Evolutionary conservation across 2,888 invertebrate genomes (phyloP), one percentile per base, ranked within the genome.

Genomic region (Eubasilissa splendida): DNA sequence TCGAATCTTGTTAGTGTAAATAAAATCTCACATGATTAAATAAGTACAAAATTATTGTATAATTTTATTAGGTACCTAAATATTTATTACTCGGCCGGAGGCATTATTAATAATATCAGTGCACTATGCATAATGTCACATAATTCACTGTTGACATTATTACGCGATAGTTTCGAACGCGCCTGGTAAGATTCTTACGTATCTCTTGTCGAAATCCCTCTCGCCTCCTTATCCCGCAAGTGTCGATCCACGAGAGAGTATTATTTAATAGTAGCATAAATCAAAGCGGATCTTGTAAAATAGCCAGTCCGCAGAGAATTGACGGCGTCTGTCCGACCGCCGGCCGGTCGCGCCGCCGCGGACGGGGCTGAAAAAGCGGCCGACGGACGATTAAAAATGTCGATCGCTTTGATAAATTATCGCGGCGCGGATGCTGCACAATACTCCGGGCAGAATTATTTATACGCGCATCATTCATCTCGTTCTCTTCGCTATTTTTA

Each of bases 371-470:
- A 42, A n/a, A 22, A 22, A 22, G 22, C 22, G 22, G 22, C 1
- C 22, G 12, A 2, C 50, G 33, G 66, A 42, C 66, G 66, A 66
- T 66, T 66, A 66, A 66, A 66, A 66, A 66, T 66, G 66, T 66
- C 42, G 66, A 66, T 66, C 66, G 31, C 42, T 42, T n/a, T 66
- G 66, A 66, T 66, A 42, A 66, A 66, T 66, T 66, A 66, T 42
- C 42, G 66, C 66, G 8, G 33, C 66, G 33, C 66, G 42, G n/a
- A 33, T 31, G 14, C 60, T 60, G 60, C 31, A 22, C 22, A 22
- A 22, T 22, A 22, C 22, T 22, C 22, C 22, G 22, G 22, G 22
- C 22, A 22, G 60, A 60, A 60, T 60, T 10, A 60, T 63, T 31
- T 22, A 22, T 22, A 22, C 22, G 22, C 22, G 22, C 22, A 22